Conservation (phyloP, 2,797 vertebrate genomes). For the Knipowitschia caucasica region DNA sequence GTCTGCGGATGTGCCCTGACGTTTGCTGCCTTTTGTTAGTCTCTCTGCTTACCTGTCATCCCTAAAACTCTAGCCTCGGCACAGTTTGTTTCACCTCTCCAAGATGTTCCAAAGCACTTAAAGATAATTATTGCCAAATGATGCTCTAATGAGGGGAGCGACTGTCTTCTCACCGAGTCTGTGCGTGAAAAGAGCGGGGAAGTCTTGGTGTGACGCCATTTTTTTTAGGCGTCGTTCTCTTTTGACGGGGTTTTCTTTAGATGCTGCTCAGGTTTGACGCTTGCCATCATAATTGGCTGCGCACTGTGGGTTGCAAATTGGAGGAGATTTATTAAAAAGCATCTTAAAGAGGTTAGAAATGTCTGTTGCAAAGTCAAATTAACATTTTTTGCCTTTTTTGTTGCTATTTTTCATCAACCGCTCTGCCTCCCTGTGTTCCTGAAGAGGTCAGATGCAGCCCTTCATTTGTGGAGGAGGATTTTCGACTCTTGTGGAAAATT, state of each 20-base stretch:
- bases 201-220: slow-evolving; percentile 46
- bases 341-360: slow-evolving; percentile 76
- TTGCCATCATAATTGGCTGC: slow-evolving; percentile 72
- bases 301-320: slow-evolving; percentile 75
- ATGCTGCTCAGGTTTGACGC: slow-evolving; percentile 62
- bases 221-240: slow-evolving; percentile 59
- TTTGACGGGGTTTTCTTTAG: slow-evolving; percentile 70
- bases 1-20: slow-evolving; percentile 40
- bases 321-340: slow-evolving; percentile 76
- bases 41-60: slow-evolving; percentile 51
- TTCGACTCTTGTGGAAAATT: slow-evolving; percentile 71
- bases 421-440: slow-evolving; percentile 71
- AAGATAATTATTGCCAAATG: slow-evolving; percentile 77
- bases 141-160: slow-evolving; percentile 65
- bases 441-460: slow-evolving; percentile 75
- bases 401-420: slow-evolving; percentile 71
- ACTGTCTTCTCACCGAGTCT: slow-evolving; percentile 53
- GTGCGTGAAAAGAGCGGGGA: slow-evolving; percentile 40
- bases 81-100: slow-evolving; percentile 63
- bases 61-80: slow-evolving; percentile 49
- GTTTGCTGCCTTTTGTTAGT: slow-evolving; percentile 47
- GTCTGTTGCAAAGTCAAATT: slow-evolving; percentile 77
- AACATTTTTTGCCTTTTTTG: slow-evolving; percentile 74
- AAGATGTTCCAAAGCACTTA: slow-evolving; percentile 74
- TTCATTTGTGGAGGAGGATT: slow-evolving; percentile 76